Evolutionary conservation across 1,140 invertebrate species (phyloP), one percentile per base, ranked within the genome.

Genomic region (Nylanderia fulva): DNA sequence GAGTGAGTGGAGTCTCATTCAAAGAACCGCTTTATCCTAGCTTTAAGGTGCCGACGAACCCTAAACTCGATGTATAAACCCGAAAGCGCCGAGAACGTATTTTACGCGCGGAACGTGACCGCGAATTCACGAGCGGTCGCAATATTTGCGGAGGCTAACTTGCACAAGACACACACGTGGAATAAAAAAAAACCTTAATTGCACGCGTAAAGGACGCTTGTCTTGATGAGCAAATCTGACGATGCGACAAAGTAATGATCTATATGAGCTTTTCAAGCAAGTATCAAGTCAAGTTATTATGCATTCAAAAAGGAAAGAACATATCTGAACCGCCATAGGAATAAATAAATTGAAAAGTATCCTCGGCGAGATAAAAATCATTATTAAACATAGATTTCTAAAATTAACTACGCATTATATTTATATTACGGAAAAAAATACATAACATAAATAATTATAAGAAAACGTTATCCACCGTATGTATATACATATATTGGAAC

Each of bases 101-200:
- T 93, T 93, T 93, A 93, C 91, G 91, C 90, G 90, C 72, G 58
- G 75, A 88, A 93, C 93, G 93, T 93, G 93, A 92, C 91, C 84
- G 68, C 66, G 77, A 89, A 89, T 86, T 88, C 75, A 48, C 86
- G 63, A 64, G 42, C 66, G 54, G 52, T 58, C 77, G 77, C 77
- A 58, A 48, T 82, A 68, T 82, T 82, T 82, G 77, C 77, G n/a
- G 21, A 66, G 68, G 77, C 39, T 80, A 80, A 80, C 77, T 80
- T 66, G 64, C 77, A 54, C 52, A 48, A 42, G 66, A 72, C 69
- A 72, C 36, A 82, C 27, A 39, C 8, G 36, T 24, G 42, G 52
- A 58, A 71, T 58, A 72, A 71, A 82, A 68, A n/a, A 71, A 45
- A 82, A 52, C 29, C 13, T 52, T 82, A 82, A 82, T 82, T 27